Evolutionary conservation across 2,113 vertebrate species (phyloP).

Genomic region (Sclerurus mexicanus): DNA sequence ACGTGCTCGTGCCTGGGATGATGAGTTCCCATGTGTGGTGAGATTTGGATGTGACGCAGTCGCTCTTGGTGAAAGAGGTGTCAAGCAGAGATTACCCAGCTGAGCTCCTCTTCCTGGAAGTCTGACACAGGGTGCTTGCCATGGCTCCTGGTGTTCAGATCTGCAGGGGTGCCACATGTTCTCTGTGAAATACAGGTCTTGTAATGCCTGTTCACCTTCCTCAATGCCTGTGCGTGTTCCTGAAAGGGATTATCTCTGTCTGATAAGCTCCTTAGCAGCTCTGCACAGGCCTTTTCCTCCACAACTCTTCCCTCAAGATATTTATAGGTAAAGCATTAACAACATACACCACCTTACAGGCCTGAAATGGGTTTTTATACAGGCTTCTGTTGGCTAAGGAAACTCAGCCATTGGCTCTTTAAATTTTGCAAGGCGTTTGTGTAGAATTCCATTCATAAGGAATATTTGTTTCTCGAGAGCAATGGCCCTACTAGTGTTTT

Average conservation of each 20-base stretch:
- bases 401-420: neutral
- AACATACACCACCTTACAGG: neutral
- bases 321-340: conserved; percentile 44
- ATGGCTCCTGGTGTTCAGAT: neutral
- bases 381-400: neutral
- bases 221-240: neutral
- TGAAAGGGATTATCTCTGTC: conserved; percentile 30
- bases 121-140: neutral
- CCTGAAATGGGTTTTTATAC: neutral
- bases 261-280: conserved; percentile 60
- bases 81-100: neutral
- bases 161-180: neutral
- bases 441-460: neutral
- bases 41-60: neutral
- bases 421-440: neutral
- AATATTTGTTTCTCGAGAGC: neutral
- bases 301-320: neutral
- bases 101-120: neutral
- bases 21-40: neutral
- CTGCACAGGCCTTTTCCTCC: conserved; percentile 16
- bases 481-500: neutral
- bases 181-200: neutral
- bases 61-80: neutral
- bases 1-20: neutral
- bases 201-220: neutral